Percentiles rank a stretch among this genome's conserved stretches.
Evolutionary conservation across 2,113 vertebrate genomes (phyloP).

Genomic region (Eidolon helvum): DNA sequence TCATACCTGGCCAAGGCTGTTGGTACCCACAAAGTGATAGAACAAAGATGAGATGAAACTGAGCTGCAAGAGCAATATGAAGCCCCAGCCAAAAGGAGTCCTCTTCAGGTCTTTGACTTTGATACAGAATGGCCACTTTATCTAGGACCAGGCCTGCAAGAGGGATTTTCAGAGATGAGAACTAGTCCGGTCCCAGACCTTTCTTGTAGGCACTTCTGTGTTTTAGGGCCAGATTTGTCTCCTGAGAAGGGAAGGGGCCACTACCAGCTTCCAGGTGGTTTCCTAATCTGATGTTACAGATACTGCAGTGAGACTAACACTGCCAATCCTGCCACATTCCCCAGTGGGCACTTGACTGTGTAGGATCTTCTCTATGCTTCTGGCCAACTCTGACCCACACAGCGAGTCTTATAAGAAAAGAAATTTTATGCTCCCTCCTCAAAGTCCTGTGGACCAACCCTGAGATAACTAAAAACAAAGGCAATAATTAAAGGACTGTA

Average conservation of each 20-base stretch:
- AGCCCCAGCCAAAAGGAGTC: not conserved
- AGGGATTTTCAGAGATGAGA: not conserved
- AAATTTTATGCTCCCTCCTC: not conserved
- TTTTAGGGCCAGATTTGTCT: not conserved
- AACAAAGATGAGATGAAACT: not conserved
- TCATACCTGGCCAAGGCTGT: not conserved
- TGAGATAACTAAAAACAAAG: constrained; percentile 22
- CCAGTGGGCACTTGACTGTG: not conserved
- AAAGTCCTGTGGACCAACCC: constrained; percentile 6
- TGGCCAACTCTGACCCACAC: not conserved
- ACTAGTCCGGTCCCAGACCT: not conserved
- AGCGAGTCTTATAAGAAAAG: not conserved
- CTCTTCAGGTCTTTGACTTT: not conserved
- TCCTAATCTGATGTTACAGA: not conserved
- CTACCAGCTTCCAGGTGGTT: not conserved
- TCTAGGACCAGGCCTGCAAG: not conserved
- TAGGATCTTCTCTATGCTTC: not conserved
- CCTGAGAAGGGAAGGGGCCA: not conserved
- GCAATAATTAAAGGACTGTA: constrained; percentile 15
- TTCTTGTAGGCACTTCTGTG: not conserved
- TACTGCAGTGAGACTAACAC: not conserved
- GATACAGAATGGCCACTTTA: not conserved
- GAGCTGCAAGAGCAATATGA: not conserved
- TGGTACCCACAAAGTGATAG: not conserved
- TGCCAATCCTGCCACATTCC: not conserved